phyloP scores from a whole-genome alignment of 1,140 invertebrate species.

The Akabosia matsudoensis region DNA sequence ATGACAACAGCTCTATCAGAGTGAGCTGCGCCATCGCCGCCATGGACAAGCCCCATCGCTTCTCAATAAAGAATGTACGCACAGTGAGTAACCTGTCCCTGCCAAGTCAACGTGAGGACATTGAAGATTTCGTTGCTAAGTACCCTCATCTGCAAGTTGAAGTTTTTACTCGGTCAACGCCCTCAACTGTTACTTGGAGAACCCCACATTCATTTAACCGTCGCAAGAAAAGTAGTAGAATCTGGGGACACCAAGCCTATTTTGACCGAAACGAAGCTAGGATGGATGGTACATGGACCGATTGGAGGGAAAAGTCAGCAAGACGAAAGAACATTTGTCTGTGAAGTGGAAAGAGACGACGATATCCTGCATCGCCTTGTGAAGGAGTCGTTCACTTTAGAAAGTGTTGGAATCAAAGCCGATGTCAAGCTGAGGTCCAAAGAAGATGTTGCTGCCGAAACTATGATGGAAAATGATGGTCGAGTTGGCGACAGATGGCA shows the following conservation, averaged over 20 bases:
- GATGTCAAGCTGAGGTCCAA: not conserved
- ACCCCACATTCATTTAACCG: not conserved
- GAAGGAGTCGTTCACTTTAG: not conserved
- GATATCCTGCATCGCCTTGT: not conserved
- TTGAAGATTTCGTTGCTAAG: not conserved
- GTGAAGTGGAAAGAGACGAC: not conserved
- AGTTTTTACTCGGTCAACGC: not conserved
- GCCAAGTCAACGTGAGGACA: not conserved
- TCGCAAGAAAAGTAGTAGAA: not conserved
- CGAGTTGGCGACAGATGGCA: not conserved
- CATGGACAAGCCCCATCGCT: not conserved
- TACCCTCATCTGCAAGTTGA: not conserved
- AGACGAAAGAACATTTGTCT: not conserved
- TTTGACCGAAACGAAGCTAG: not conserved
- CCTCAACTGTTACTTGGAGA: not conserved
- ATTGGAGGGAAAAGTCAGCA: not conserved
- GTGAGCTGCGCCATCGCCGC: not conserved
- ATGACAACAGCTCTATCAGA: not conserved
- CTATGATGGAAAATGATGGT: not conserved
- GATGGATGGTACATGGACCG: not conserved
- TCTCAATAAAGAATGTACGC: not conserved
- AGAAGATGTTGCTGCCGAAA: not conserved
- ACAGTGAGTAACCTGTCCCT: not conserved
- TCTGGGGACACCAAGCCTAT: not conserved
- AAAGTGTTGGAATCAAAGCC: not conserved